These are phyloP conservation scores for Prenolepis imparis DNA, from an alignment of 2,888 invertebrate species.

Conservation along the genomic window DNA sequence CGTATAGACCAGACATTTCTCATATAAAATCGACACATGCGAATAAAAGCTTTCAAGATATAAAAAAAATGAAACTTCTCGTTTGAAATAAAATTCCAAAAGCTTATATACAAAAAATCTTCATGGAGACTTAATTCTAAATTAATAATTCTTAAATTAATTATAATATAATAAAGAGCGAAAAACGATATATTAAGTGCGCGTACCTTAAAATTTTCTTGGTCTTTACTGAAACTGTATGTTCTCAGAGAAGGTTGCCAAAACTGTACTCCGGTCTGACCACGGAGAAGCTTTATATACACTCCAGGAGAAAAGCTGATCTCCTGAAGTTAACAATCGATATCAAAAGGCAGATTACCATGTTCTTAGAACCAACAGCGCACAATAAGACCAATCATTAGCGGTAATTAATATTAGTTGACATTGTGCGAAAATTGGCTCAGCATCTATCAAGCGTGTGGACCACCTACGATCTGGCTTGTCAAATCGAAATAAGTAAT, in stretches of 20 bases:
- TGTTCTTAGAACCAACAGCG: neutral
- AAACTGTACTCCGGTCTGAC: constrained; percentile 1
- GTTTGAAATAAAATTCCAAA: neutral
- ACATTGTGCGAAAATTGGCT: constrained; percentile 46
- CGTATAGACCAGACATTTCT: neutral
- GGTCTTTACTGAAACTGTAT: neutral
- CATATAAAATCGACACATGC: neutral
- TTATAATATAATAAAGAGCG: neutral
- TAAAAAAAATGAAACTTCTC: neutral
- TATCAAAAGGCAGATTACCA: neutral
- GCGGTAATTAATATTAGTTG: constrained; percentile 56
- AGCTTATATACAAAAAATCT: neutral
- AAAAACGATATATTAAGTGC: neutral
- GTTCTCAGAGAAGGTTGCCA: neutral
- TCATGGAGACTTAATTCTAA: neutral
- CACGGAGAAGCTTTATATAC: constrained; percentile 40
- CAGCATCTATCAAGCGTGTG: neutral
- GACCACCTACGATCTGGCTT: neutral
- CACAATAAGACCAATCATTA: constrained; percentile 43
- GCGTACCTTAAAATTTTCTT: constrained; percentile 6
- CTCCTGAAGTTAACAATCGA: neutral
- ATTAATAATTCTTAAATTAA: neutral
- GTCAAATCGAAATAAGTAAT: neutral
- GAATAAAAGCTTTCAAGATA: neutral
- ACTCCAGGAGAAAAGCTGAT: neutral